Evolutionary conservation across 2,113 vertebrate genomes (phyloP).

Genomic region (Myotis davidii): DNA sequence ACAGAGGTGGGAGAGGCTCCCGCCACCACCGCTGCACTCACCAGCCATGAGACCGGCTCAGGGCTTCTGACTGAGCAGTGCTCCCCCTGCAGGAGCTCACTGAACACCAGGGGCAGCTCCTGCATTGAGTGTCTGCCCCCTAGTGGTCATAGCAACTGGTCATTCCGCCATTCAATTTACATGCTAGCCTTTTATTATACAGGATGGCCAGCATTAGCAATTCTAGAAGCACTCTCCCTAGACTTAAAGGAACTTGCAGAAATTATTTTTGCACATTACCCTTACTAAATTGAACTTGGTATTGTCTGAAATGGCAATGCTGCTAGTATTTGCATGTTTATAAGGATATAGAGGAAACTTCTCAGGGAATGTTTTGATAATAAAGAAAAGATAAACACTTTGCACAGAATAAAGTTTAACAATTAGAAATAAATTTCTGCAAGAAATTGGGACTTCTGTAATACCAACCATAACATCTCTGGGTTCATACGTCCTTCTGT

Average conservation of each 20-base stretch:
- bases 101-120: no score
- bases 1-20: no score
- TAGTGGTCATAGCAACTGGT: no score
- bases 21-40: no score
- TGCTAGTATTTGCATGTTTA: neutral
- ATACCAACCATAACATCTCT: neutral
- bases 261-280: neutral
- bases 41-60: no score
- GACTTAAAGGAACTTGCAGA: neutral
- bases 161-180: no score
- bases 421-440: constrained; percentile 37
- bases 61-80: no score
- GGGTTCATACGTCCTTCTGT: neutral
- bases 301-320: neutral
- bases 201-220: neutral
- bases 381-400: constrained; percentile 26
- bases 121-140: no score
- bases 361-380: neutral
- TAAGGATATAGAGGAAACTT: neutral
- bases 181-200: no score
- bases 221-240: neutral
- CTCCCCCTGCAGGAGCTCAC: no score
- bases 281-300: neutral
- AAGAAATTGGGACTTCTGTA: neutral
- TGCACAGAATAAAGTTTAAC: constrained; percentile 9